A percentile compares a stretch with the other conserved stretches of the same genome.
Conservation (phyloP, 2,888 invertebrate species). For the Myopa testacea region DNA sequence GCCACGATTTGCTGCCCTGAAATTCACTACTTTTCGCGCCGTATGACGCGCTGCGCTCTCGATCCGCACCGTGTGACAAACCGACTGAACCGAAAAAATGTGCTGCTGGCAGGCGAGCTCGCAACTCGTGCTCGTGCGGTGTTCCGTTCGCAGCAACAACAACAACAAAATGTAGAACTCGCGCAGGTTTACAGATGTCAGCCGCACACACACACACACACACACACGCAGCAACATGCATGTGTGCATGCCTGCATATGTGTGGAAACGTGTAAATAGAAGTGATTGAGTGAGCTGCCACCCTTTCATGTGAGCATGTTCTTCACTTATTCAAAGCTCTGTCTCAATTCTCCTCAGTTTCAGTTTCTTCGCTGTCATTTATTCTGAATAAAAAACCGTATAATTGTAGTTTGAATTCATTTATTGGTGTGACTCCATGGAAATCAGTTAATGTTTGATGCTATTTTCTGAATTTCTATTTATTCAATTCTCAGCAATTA, state of each 20-base stretch:
- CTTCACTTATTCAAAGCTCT: no score
- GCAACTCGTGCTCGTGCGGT: constrained; percentile 18
- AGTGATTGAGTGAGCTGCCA: constrained; percentile 17
- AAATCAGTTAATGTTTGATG: no score
- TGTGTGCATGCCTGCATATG: neutral
- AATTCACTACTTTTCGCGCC: constrained; percentile 12
- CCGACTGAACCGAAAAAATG: constrained; percentile 37
- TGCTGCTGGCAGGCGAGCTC: constrained; percentile 23
- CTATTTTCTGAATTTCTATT: no score
- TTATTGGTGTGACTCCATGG: no score
- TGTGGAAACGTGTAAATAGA: constrained; percentile 10
- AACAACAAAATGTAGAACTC: constrained; percentile 25
- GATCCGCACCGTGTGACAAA: constrained; percentile 39
- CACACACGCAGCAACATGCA: no score
- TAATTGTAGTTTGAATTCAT: no score
- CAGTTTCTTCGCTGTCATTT: neutral
- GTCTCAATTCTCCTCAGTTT: no score
- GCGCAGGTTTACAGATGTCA: constrained; percentile 31
- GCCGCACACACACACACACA: neutral
- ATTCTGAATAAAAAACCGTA: neutral
- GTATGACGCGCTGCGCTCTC: constrained; percentile 37
- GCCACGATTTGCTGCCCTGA: neutral
- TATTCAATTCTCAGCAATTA: no score
- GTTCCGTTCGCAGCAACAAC: constrained; percentile 14
- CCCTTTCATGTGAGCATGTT: neutral